Evolutionary conservation across 2,113 vertebrate species (phyloP), one percentile per base, ranked within the genome.

Genomic region (Hippocampus barbouri): DNA sequence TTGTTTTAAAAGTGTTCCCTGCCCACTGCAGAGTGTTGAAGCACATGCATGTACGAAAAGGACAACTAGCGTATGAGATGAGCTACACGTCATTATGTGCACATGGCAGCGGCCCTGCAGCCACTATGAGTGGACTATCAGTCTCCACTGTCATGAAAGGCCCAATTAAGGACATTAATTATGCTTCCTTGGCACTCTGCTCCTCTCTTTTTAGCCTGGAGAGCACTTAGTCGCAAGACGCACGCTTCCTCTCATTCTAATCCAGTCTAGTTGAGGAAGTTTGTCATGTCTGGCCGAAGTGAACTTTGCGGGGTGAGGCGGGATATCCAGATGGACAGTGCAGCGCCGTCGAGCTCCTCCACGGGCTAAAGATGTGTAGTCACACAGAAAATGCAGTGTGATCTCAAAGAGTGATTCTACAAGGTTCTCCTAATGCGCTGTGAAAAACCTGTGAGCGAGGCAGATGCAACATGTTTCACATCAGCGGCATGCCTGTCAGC

Each of bases 111-210:
- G 76, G 78, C 84, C 86, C 86, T 1, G 77, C 14, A 83, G 89
- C 76, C 78, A 84, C 81, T 78, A 78, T 81, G 84, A 84, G 82
- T 84, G 86, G 82, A 84, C 86, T 87, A 88, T 89, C 86, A 86
- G 77, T 86, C 27, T 60, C 70, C 74, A 85, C 78, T 82, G 74
- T 78, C 79, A 82, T 66, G 68, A 75, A 82, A 90, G 78, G 73
- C 80, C 86, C 84, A 91, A 90, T 91, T 89, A 90, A 74, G 74
- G 81, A 70, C 83, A 89, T 90, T 88, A 89, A 88, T 90, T 89
- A 88, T 90, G 89, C 90, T 88, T 90, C 85, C 71, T 75, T 88
- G 89, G 82, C 83, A 87, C 85, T 89, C 84, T 85, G 87, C 89
- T 80, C 76, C 80, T 85, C 77, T 81, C 77, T 75, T 77, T 87